Percentiles rank a stretch among this genome's conserved stretches.
phyloP scores from a whole-genome alignment of 2,888 invertebrate species.

The Timandra comae region DNA sequence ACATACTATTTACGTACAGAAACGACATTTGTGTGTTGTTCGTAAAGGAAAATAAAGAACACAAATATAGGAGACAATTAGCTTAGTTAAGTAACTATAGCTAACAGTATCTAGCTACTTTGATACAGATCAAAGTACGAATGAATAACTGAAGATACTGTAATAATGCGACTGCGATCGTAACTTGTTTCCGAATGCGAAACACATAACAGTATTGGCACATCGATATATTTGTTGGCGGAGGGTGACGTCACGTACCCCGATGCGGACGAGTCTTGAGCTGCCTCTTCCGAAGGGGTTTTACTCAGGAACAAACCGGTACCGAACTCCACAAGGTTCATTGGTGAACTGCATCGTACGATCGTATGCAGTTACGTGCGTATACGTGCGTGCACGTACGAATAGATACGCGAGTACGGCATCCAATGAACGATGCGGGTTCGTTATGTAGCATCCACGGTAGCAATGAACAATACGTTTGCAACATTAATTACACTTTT shows the following conservation, averaged over 20 bases:
- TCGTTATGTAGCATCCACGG: conserved; percentile 61
- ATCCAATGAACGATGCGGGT: conserved; percentile 49
- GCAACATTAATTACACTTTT: conserved; percentile 44
- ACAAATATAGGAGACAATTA: too few relatives aligned
- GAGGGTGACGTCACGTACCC: conserved; percentile 74
- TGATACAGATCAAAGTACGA: too few relatives aligned
- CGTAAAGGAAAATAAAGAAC: too few relatives aligned
- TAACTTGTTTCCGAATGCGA: conserved; percentile 33
- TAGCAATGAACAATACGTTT: conserved; percentile 67
- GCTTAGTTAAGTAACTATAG: too few relatives aligned
- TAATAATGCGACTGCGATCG: conserved; percentile 36
- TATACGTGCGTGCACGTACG: conserved; percentile 6
- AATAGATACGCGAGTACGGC: conserved; percentile 5
- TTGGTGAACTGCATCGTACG: conserved; percentile 84
- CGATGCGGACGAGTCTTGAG: conserved; percentile 79
- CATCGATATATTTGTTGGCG: conserved; percentile 48
- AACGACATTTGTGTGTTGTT: too few relatives aligned
- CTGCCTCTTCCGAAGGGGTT: conserved; percentile 93
- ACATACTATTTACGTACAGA: too few relatives aligned
- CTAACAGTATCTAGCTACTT: too few relatives aligned
- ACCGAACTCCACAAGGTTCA: conserved; percentile 97
- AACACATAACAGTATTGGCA: conserved; percentile 56
- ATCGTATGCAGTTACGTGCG: too few relatives aligned
- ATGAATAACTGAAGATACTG: too few relatives aligned
- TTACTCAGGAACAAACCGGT: conserved; percentile 94